These are phyloP conservation scores for Myotis yumanensis DNA, from an alignment of 2,113 vertebrate species.

Conservation along the genomic window DNA sequence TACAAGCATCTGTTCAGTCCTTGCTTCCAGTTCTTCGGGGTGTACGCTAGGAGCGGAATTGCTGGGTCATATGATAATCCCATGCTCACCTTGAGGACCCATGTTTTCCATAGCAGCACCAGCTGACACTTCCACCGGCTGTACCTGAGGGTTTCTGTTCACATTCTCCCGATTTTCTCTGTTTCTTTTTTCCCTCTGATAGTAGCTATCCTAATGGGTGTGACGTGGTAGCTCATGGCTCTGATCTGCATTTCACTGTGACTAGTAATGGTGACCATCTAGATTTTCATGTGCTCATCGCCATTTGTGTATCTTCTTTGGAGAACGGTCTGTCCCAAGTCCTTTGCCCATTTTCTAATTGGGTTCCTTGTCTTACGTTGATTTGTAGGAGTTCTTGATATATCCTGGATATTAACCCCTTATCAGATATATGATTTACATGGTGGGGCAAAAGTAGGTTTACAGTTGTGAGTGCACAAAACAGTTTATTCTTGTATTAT, in stretches of 20 bases:
- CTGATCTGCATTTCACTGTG: neutral
- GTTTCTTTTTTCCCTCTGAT: neutral
- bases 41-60: neutral
- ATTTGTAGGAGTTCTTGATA: neutral
- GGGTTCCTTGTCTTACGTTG: neutral
- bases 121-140: neutral
- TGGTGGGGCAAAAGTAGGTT: neutral
- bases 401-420: neutral
- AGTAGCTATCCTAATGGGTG: neutral
- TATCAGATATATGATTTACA: neutral
- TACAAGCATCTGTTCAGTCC: neutral
- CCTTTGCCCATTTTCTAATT: neutral
- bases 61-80: neutral
- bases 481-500: neutral
- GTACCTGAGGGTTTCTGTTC: rapidly evolving
- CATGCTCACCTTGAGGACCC: neutral
- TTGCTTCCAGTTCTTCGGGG: neutral
- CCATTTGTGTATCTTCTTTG: neutral
- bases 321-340: neutral
- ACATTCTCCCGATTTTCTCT: neutral
- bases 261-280: neutral
- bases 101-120: neutral
- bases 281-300: neutral
- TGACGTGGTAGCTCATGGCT: neutral
- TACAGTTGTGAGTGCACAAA: neutral